A percentile compares a stretch with the other conserved stretches of the same genome.
Evolutionary conservation across 2,113 vertebrate species (phyloP).

Genomic region (Neofelis nebulosa): DNA sequence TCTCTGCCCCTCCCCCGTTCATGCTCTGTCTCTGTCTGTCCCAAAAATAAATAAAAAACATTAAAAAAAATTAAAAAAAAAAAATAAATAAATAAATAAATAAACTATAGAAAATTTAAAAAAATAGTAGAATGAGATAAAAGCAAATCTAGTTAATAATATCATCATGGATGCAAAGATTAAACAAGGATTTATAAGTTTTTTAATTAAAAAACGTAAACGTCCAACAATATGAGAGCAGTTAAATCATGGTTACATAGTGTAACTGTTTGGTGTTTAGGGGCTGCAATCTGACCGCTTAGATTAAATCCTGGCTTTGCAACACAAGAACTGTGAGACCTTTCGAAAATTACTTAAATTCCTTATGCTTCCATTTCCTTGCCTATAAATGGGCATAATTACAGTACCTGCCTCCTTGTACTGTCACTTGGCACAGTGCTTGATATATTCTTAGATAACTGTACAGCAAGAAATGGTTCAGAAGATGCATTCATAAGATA

Average conservation of each 20-base stretch:
- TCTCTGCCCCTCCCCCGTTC: no score
- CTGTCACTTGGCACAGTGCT: not conserved
- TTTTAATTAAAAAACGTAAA: not conserved
- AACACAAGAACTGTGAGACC: not conserved
- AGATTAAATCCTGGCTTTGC: not conserved
- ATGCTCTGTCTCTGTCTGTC: no score
- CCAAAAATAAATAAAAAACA: no score
- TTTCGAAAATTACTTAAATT: slow-evolving; percentile 23
- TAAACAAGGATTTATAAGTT: not conserved
- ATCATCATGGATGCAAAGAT: not conserved
- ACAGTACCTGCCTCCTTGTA: not conserved
- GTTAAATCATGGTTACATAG: not conserved
- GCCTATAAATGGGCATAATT: not conserved
- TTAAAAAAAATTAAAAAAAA: no score
- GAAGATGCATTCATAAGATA: not conserved
- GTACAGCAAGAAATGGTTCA: not conserved
- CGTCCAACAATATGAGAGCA: not conserved
- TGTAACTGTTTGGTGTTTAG: not conserved
- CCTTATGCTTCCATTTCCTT: not conserved
- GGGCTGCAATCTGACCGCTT: not conserved
- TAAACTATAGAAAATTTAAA: no score
- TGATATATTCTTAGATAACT: not conserved
- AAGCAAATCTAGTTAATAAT: not conserved
- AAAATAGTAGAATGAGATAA: not conserved
- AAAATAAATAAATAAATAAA: no score